Base-by-base conservation (phyloP, 1,140 invertebrate species). In the Bombus pascuorum region DNA sequence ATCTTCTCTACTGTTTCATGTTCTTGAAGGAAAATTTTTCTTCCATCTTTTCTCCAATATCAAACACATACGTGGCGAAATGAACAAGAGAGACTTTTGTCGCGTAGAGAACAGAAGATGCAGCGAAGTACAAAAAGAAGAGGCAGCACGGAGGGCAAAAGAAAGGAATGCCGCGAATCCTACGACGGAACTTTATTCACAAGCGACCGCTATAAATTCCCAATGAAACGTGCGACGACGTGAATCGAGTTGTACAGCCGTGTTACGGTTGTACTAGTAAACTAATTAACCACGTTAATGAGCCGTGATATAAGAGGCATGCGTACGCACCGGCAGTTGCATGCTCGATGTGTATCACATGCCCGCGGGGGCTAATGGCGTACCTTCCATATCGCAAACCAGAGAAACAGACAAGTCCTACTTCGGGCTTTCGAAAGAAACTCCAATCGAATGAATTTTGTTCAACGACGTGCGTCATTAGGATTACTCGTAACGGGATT, bases 221-320 rank as follows among this genome's bases (percentile, higher is more conserved):
- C 57, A 85, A 83, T 82, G 75, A 77, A 81, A 81, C 65, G 68
- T 87, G 79, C 57, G 39, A 34, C 87, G 66, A 75, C 47, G 68
- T 80, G 65, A 87, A 74, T 65, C 74, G 62, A 82, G 66, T 73
- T 53, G 78, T 73, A 73, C 83, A 75, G 37, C 76, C 65, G 65
- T 57, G 84, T 83, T 89, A 89, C 79, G 71, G 62, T 85, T 89
- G 75, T 79, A 66, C 75, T 65, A 83, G 68, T 89, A 82, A 89
- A 88, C 87, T 89, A 89, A 89, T 89, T 89, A 89, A 76, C 57
- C 66, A 89, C 80, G 65, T 89, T 89, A 89, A 86, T 89, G 84
- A 89, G 66, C 59, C 88, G 80, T 86, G 87, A 89, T 86, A 89
- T 83, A 83, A 89, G 87, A 89, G 71, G 57, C 62, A 57, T 57